Percentiles rank a stretch among this genome's conserved stretches.
Conservation (phyloP, 2,888 invertebrate species). For the Trachelus iudaicus region DNA sequence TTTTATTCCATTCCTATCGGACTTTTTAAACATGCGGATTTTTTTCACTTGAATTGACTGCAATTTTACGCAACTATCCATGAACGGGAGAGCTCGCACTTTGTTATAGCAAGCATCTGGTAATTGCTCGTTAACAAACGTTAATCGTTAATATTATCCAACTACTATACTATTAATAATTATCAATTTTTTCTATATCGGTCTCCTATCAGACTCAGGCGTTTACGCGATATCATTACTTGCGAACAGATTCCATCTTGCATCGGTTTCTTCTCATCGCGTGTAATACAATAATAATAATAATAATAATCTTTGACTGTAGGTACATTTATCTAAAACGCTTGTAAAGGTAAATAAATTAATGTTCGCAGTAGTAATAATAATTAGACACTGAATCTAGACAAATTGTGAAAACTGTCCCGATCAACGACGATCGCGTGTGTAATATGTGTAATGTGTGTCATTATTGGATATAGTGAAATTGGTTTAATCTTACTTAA, state of each 20-base stretch:
- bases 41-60: not conserved
- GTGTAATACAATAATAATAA: constrained; percentile 18
- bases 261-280: not conserved
- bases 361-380: constrained; percentile 58
- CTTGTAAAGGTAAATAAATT: constrained; percentile 63
- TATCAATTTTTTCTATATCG: constrained; percentile 33
- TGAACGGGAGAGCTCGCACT: not conserved
- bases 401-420: constrained; percentile 59
- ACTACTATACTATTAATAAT: constrained; percentile 48
- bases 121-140: constrained; percentile 48
- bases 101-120: constrained; percentile 39
- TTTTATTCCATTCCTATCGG: not conserved
- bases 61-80: not conserved
- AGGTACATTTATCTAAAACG: constrained; percentile 63
- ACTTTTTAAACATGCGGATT: not conserved
- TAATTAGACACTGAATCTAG: constrained; percentile 61
- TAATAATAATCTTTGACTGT: constrained; percentile 49
- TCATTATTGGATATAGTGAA: constrained; percentile 48
- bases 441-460: constrained; percentile 42
- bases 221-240: not conserved
- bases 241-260: not conserved
- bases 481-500: constrained; percentile 59
- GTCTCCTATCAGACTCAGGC: not conserved
- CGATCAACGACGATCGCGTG: constrained; percentile 52
- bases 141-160: constrained; percentile 47